Base-by-base conservation (phyloP, 2,888 invertebrate species). In the Xestia sexstrigata region DNA sequence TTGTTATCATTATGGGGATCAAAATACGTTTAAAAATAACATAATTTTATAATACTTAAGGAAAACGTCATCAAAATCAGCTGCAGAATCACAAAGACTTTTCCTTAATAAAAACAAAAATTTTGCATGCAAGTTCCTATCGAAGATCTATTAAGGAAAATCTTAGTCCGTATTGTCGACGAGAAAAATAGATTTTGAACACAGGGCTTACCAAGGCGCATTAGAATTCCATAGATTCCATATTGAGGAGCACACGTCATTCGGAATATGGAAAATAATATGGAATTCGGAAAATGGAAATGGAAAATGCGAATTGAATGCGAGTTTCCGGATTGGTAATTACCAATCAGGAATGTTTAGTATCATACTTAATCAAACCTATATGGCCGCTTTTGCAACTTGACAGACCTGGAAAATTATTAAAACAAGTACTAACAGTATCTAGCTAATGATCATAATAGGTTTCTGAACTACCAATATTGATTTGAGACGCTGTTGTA, bases 371-470 rank as follows among this genome's bases (percentile, higher is more conserved):
- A 76, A 83, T 76, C 30, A 70, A 68, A 70, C 69, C 52, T 55
- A 72, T 68, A 42, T 70, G 60, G 67, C 65, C 26, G 60, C 74
- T 81, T 68, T 73, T 75, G 77, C 78, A 83, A 83, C 69, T 45
- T 63, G 58, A 82, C 81, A 82, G 58, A 86, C 83, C 82, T 77
- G 88, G 88, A 85, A 88, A 88, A 85, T 86, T 78, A 79, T 72
- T 77, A 65, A 79, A 80, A 66, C 78, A 63, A 72, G 63, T 74
- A 71, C 23, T 39, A 30, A n/a, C 45, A 15, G 73, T 87, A 81
- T 87, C 85, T 55, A 62, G 30, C 58, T 79, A 83, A 83, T 83
- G 74, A 77, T 84, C 81, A 79, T 81, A 88, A 83, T 83, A 66
- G 74, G 76, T 65, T 66, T 76, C 58, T 55, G 3, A n/a, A n/a